These are phyloP conservation scores for Nycticryphes semicollaris DNA, from an alignment of 2,113 vertebrate genomes.

Conservation along the genomic window DNA sequence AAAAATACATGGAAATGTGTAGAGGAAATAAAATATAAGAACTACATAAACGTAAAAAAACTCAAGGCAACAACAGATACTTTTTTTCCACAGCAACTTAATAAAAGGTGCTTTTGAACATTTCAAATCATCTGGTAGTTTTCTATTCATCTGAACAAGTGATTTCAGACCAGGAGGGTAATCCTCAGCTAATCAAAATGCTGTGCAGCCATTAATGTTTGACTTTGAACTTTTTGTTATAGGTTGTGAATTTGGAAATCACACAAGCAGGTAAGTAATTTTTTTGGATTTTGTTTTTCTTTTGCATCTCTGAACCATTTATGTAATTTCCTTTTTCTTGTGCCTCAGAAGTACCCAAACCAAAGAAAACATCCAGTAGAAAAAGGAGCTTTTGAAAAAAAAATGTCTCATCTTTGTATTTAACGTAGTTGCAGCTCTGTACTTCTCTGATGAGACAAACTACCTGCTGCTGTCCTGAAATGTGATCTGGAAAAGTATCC, in stretches of 20 bases:
- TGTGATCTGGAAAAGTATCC: neutral
- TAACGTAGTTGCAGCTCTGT: neutral
- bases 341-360: neutral
- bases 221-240: conserved; percentile 38
- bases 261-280: conserved; percentile 71
- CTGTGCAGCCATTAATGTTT: neutral
- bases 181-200: neutral
- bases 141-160: neutral
- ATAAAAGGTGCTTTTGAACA: neutral
- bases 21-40: neutral
- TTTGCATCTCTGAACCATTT: neutral
- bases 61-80: neutral
- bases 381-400: neutral
- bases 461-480: neutral
- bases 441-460: neutral
- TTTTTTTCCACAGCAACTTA: neutral
- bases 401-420: neutral
- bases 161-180: neutral
- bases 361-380: neutral
- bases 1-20: neutral
- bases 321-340: neutral
- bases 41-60: neutral
- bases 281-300: neutral
- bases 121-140: neutral
- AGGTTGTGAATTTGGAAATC: conserved; percentile 68